Conservation (phyloP, 2,797 vertebrate genomes). For the Astyanax mexicanus region DNA sequence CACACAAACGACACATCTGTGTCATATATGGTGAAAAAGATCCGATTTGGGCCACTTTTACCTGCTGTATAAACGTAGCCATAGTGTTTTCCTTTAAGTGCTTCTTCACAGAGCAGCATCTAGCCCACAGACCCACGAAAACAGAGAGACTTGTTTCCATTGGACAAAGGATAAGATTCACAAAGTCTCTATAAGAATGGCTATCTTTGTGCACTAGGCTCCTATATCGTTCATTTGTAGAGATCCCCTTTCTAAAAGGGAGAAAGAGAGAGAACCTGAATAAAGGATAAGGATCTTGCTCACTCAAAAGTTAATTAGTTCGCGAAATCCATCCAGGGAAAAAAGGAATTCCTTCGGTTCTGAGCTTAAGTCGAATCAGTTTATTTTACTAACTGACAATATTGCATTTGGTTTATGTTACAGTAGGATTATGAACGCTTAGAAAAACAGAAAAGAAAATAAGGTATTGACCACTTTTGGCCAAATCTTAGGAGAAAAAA, state of each 20-base stretch:
- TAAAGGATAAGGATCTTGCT: slow-evolving; percentile 30
- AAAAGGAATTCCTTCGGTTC: slow-evolving; percentile 20
- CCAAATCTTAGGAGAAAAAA: no score
- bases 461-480: slow-evolving; percentile 15
- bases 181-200: slow-evolving; percentile 69
- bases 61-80: no score
- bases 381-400: background rate
- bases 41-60: no score
- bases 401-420: background rate
- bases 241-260: slow-evolving; percentile 68
- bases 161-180: slow-evolving; percentile 64
- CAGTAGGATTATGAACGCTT: background rate
- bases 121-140: slow-evolving; percentile 69
- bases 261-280: slow-evolving; percentile 29
- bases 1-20: no score
- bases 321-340: slow-evolving; percentile 41
- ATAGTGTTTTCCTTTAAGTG: slow-evolving; percentile 55
- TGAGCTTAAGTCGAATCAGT: slow-evolving; percentile 24
- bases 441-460: background rate
- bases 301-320: slow-evolving; percentile 40
- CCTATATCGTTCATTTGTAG: slow-evolving; percentile 53
- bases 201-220: slow-evolving; percentile 68
- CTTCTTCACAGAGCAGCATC: slow-evolving; percentile 67
- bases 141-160: slow-evolving; percentile 54
- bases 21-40: no score